Conservation (phyloP, 2,113 vertebrate genomes). For the Arothron firmamentum region DNA sequence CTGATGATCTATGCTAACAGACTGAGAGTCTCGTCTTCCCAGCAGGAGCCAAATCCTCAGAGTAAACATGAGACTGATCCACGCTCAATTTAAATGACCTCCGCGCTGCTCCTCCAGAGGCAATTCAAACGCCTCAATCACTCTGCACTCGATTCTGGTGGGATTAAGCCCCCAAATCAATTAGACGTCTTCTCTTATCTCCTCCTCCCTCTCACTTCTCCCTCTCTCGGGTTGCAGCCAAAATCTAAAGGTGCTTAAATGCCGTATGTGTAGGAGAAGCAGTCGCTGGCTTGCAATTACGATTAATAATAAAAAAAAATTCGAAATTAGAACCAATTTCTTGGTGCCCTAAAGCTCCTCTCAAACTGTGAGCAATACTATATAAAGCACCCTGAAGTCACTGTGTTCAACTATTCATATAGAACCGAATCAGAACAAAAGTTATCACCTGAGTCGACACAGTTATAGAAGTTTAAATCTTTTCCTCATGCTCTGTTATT, state of each 20-base stretch:
- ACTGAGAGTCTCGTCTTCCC: constrained; percentile 37
- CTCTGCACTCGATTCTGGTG: constrained; percentile 53
- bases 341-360: not conserved
- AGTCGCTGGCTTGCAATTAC: constrained; percentile 36
- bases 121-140: constrained; percentile 65
- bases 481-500: constrained; percentile 3
- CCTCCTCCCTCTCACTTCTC: constrained; percentile 29
- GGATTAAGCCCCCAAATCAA: constrained; percentile 75
- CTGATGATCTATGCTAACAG: constrained; percentile 51
- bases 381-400: too few species aligned
- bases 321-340: constrained; percentile 25
- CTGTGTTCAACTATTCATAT: too few species aligned
- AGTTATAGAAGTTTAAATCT: too few species aligned
- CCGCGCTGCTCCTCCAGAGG: constrained; percentile 42
- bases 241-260: constrained; percentile 46
- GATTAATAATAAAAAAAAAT: constrained; percentile 32
- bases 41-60: constrained; percentile 49
- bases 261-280: constrained; percentile 27
- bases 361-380: constrained; percentile 1
- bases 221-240: constrained; percentile 14
- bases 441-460: too few species aligned
- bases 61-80: constrained; percentile 65
- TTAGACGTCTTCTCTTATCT: constrained; percentile 56
- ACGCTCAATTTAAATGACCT: constrained; percentile 67
- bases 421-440: too few species aligned